These are phyloP conservation scores for Rana temporaria DNA, from an alignment of 2,113 vertebrate species.

Conservation along the genomic window DNA sequence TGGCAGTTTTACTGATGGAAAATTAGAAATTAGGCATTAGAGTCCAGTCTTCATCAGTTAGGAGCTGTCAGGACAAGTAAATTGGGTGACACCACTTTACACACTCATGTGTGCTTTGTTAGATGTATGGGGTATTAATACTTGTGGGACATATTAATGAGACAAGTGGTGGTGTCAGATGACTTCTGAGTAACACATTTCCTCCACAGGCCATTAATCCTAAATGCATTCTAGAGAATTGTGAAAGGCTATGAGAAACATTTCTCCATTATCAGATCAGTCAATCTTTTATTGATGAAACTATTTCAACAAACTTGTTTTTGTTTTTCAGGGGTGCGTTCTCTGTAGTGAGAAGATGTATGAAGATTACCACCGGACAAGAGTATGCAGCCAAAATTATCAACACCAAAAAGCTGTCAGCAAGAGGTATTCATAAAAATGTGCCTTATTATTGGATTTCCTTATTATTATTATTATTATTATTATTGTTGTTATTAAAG, in stretches of 20 bases:
- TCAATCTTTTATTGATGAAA: neutral
- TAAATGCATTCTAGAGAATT: neutral
- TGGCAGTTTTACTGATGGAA: too few relatives aligned
- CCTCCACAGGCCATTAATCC: neutral
- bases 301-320: neutral
- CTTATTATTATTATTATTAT: too few relatives aligned
- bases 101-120: neutral
- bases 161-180: neutral
- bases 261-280: neutral
- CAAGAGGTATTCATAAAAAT: constrained; percentile 82
- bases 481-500: too few relatives aligned
- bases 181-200: neutral
- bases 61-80: too few relatives aligned
- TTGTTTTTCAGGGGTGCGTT: constrained; percentile 88
- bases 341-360: constrained; percentile 93
- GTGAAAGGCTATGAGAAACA: neutral
- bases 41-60: too few relatives aligned
- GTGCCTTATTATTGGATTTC: too few relatives aligned
- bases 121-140: neutral
- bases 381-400: constrained; percentile 98
- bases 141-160: neutral
- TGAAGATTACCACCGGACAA: constrained; percentile 95
- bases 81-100: too few relatives aligned
- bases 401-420: constrained; percentile 97
- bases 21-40: too few relatives aligned